A percentile compares a stretch with the other conserved stretches of the same genome.
Conservation (phyloP, 2,113 vertebrate genomes). For the Vireo altiloquus region DNA sequence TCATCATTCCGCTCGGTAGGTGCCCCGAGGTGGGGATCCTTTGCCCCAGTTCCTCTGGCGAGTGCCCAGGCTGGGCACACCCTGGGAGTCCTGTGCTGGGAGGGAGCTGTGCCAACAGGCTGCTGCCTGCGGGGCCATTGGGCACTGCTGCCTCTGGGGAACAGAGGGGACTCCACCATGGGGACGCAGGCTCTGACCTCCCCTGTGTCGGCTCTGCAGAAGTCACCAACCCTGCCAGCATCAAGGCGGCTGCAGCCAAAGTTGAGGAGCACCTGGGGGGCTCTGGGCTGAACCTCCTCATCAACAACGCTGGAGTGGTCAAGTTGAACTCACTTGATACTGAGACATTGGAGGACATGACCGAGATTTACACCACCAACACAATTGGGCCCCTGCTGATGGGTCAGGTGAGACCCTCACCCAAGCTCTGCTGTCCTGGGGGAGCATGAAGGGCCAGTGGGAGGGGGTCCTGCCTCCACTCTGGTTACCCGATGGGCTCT, state of each 20-base stretch:
- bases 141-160: not conserved
- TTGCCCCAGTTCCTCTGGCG: fast-evolving
- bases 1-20: not conserved
- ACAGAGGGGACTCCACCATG: not conserved
- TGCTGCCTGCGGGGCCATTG: not conserved
- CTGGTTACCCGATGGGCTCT: fast-evolving
- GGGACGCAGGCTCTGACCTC: not conserved
- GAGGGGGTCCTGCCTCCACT: fast-evolving
- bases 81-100: not conserved
- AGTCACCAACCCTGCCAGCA: not conserved
- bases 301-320: not conserved
- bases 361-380: not conserved
- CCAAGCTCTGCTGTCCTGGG: not conserved
- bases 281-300: conserved; percentile 8
- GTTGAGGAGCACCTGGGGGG: not conserved
- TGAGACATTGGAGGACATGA: not conserved
- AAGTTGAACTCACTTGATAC: not conserved
- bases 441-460: not conserved
- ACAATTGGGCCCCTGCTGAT: not conserved
- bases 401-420: conserved; percentile 14
- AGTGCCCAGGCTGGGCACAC: not conserved
- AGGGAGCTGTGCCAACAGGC: not conserved
- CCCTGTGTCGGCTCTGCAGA: not conserved
- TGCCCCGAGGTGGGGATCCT: not conserved
- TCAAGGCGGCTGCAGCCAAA: not conserved